Conservation (phyloP, 2,797 vertebrate species). For the Hippopotamyrus pictus region DNA sequence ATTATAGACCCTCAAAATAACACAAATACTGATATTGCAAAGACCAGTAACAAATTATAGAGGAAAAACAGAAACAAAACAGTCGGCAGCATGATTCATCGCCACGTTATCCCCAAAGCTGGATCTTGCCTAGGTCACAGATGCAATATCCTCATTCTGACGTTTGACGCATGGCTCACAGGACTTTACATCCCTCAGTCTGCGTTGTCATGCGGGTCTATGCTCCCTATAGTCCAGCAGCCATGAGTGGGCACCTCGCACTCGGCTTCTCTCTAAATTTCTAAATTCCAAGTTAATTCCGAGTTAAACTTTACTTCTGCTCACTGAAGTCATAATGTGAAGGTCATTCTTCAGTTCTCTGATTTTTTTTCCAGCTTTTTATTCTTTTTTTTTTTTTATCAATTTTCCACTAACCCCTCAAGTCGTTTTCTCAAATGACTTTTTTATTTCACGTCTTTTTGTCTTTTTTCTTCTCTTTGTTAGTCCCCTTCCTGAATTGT, state of each 20-base stretch:
- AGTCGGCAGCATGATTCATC: background rate
- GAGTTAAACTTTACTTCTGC: background rate
- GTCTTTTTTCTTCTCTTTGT: conserved; percentile 46
- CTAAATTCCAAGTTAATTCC: background rate
- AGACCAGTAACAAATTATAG: background rate
- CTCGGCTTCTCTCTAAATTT: background rate
- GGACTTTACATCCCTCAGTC: background rate
- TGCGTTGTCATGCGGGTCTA: background rate
- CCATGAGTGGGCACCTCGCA: background rate
- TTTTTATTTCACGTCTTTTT: conserved; percentile 17
- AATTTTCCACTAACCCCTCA: background rate
- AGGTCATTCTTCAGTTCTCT: background rate
- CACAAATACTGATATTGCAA: background rate
- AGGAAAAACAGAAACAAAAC: background rate
- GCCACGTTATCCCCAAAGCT: background rate
- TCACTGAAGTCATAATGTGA: background rate
- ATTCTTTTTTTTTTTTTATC: background rate
- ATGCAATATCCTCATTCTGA: background rate
- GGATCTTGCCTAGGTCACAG: background rate
- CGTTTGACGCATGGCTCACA: background rate
- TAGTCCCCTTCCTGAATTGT: conserved; percentile 53
- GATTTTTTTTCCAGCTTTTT: background rate
- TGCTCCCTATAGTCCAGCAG: background rate
- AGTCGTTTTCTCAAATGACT: background rate
- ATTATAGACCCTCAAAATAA: conserved; percentile 24